Base-by-base conservation (phyloP, 1,140 invertebrate genomes). In the Diplogasteroides magnus region DNA sequence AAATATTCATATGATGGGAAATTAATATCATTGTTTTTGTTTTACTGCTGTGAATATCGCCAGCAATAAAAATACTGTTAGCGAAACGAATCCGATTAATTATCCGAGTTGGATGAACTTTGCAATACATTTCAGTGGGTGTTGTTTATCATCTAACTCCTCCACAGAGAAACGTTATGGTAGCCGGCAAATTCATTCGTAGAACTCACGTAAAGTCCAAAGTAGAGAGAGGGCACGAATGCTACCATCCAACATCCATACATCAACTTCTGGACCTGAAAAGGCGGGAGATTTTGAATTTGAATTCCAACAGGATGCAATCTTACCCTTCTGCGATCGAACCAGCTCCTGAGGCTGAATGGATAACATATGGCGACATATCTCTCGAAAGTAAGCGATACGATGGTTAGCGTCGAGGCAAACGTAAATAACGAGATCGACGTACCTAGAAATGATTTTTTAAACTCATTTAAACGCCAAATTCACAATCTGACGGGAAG, bases 311-410 rank as follows among this genome's bases (percentile, higher is more conserved):
- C n/a, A n/a, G n/a, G n/a, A n/a, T n/a, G n/a, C n/a, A n/a, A n/a
- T n/a, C 27, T 66, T 37, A 68, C 67, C 15, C 57, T 64, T 23
- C 48, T 61, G 25, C 70, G 71, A 19, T 75, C 73, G 37, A 75
- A 74, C 29, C 69, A 55, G 19, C 67, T 61, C 23, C 76, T 32
- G 37, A 69, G 76, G 15, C 29, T 64, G 61, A 81, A 82, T 6
- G 80, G 80, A 67, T 81, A 81, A 58, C 78, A 76, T 28, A 81
- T 82, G 26, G 78, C 79, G 25, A 79, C 73, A n/a, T 78, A 70
- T 55, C 79, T 67, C 60, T 81, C 79, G 19, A 69, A 67, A 11
- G 77, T 81, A 23, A 81, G 37, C 6, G 68, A 29, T 15, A 76
- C 73, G 26, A 78, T 76, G 2, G 74, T 77, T 1, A 75, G 58